Evolutionary conservation across 2,888 invertebrate genomes (phyloP).

Genomic region (Ophion slaviceki): DNA sequence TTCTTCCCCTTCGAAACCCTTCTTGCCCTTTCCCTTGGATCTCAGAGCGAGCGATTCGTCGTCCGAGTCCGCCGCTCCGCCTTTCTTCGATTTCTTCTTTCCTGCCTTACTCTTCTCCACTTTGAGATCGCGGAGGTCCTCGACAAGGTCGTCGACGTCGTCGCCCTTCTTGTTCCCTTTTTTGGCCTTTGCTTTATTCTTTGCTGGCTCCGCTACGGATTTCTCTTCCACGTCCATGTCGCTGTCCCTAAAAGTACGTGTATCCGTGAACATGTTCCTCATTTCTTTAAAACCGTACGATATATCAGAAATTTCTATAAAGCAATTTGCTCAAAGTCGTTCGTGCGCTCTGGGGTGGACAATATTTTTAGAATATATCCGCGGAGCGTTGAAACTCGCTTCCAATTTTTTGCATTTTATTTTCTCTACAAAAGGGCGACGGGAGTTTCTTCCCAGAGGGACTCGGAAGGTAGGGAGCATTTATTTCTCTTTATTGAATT

Average conservation of each 20-base stretch:
- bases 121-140: slow-evolving; percentile 86
- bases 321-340: neutral
- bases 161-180: slow-evolving; percentile 84
- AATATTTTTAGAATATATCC: no score
- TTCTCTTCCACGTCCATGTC: slow-evolving; percentile 85
- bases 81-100: slow-evolving; percentile 83
- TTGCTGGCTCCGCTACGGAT: slow-evolving; percentile 80
- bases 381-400: no score
- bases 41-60: slow-evolving; percentile 59
- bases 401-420: no score
- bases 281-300: slow-evolving; percentile 47
- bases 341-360: no score
- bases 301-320: neutral
- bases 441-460: no score
- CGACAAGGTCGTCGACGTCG: slow-evolving; percentile 81
- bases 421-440: no score
- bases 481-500: no score
- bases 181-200: slow-evolving; percentile 82
- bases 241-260: slow-evolving; percentile 84
- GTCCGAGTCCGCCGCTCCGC: slow-evolving; percentile 73
- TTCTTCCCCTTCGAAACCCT: slow-evolving; percentile 59
- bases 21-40: slow-evolving; percentile 59
- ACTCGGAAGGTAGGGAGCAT: no score
- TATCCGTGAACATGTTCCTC: neutral
- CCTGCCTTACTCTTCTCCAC: slow-evolving; percentile 83